These are phyloP conservation scores for Apodemia duryi DNA, from an alignment of 2,888 invertebrate genomes.

Conservation along the genomic window DNA sequence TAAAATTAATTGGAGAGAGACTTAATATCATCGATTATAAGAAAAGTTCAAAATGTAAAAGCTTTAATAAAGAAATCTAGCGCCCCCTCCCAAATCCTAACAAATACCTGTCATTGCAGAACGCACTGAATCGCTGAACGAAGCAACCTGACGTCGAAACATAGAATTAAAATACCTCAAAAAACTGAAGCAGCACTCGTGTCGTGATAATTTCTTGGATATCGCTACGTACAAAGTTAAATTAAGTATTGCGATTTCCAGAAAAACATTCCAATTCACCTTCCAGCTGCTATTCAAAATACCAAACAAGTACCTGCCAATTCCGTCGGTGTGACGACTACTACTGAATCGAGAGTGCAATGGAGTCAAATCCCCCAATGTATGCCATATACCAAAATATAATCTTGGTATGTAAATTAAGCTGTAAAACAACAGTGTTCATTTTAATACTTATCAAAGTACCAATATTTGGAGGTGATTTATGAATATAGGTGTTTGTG, in stretches of 20 bases:
- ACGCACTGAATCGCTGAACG: conserved; percentile 44
- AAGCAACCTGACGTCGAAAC: conserved; percentile 50
- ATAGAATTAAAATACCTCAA: conserved; percentile 66
- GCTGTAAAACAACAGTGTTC: conserved; percentile 77
- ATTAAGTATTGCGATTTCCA: conserved; percentile 37
- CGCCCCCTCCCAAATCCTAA: conserved; percentile 46
- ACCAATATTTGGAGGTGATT: conserved; percentile 36
- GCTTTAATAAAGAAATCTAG: conserved; percentile 16
- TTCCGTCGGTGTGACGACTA: conserved; percentile 77
- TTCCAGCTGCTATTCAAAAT: conserved; percentile 64
- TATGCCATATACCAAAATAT: conserved; percentile 73
- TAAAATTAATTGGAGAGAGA: too few species aligned
- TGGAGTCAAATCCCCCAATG: conserved; percentile 60
- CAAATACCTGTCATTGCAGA: conserved; percentile 66
- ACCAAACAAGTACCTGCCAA: conserved; percentile 77
- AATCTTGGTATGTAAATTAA: conserved; percentile 72
- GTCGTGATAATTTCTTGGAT: conserved; percentile 41
- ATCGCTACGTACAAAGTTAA: conserved; percentile 37
- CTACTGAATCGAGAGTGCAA: conserved; percentile 70
- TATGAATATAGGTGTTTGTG: conserved; percentile 34
- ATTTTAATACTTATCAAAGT: conserved; percentile 68
- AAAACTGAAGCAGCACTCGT: conserved; percentile 51
- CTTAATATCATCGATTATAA: background rate
- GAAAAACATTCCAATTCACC: conserved; percentile 42
- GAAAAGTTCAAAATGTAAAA: background rate